phyloP scores from a whole-genome alignment of 2,888 invertebrate genomes.

The Watsonalla cultraria region DNA sequence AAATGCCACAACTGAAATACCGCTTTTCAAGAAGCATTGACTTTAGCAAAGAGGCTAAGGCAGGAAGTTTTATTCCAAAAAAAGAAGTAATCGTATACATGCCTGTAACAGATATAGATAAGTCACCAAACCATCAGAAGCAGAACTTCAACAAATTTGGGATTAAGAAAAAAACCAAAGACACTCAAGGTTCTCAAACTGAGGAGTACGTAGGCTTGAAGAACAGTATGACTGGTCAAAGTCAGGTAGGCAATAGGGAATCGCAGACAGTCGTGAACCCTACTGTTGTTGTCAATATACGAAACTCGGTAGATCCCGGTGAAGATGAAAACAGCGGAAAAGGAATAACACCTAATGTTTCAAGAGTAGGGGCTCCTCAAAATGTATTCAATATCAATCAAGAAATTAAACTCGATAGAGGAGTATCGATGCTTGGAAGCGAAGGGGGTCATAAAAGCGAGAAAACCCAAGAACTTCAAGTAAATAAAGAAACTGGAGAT shows the following conservation, averaged over 20 bases:
- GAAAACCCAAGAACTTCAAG: constrained; percentile 38
- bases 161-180: constrained; percentile 29
- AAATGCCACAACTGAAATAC: constrained; percentile 61
- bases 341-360: constrained; percentile 34
- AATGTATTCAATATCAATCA: constrained; percentile 70
- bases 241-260: constrained; percentile 70
- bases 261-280: constrained; percentile 70
- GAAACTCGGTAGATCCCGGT: constrained; percentile 57
- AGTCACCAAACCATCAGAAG: constrained; percentile 43
- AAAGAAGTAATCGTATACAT: constrained; percentile 58
- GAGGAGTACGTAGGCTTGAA: constrained; percentile 38
- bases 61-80: constrained; percentile 28
- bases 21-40: constrained; percentile 57
- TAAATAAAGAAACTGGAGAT: constrained; percentile 25
- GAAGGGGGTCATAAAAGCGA: constrained; percentile 19
- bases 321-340: constrained; percentile 61
- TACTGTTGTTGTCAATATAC: constrained; percentile 68
- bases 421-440: constrained; percentile 17
- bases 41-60: constrained; percentile 25
- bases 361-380: constrained; percentile 34
- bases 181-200: constrained; percentile 19
- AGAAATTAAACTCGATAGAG: constrained; percentile 59
- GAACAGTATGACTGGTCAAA: constrained; percentile 64
- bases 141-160: constrained; percentile 43
- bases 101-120: not conserved